These are phyloP conservation scores for Diadromus collaris DNA, from an alignment of 2,888 invertebrate genomes.

Conservation along the genomic window DNA sequence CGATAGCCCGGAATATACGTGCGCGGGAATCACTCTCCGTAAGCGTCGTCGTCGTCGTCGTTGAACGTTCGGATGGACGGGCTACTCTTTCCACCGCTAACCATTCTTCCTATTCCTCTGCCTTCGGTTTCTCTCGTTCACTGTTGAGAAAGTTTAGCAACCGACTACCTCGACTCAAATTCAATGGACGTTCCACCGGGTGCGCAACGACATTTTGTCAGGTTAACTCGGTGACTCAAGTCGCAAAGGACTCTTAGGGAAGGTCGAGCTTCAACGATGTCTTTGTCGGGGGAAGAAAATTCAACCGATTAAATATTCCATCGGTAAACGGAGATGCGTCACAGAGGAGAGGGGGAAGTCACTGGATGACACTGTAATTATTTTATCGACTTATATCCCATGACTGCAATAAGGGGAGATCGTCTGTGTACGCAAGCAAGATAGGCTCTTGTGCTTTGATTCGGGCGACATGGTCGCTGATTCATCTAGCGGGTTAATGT, in stretches of 20 bases:
- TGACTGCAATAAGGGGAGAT: too few species aligned
- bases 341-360: background rate
- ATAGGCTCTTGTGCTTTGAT: too few species aligned
- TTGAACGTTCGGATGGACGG: conserved; percentile 37
- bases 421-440: too few species aligned
- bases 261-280: conserved; percentile 35
- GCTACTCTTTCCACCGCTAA: conserved; percentile 26
- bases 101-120: conserved; percentile 25
- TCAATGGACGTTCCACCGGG: conserved; percentile 52
- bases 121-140: conserved; percentile 30
- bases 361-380: too few species aligned
- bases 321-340: conserved; percentile 31
- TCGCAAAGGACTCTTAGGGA: conserved; percentile 34
- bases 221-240: conserved; percentile 45
- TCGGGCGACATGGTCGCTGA: too few species aligned
- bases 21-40: conserved; percentile 64
- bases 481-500: too few species aligned
- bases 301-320: conserved; percentile 34
- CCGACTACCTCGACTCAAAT: conserved; percentile 49
- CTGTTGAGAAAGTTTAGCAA: conserved; percentile 46
- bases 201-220: conserved; percentile 42
- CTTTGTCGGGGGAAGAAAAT: conserved; percentile 45
- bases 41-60: conserved; percentile 61
- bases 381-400: too few species aligned
- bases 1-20: conserved; percentile 61